Evolutionary conservation across 2,113 vertebrate species (phyloP).

Genomic region (Arizona elegans): DNA sequence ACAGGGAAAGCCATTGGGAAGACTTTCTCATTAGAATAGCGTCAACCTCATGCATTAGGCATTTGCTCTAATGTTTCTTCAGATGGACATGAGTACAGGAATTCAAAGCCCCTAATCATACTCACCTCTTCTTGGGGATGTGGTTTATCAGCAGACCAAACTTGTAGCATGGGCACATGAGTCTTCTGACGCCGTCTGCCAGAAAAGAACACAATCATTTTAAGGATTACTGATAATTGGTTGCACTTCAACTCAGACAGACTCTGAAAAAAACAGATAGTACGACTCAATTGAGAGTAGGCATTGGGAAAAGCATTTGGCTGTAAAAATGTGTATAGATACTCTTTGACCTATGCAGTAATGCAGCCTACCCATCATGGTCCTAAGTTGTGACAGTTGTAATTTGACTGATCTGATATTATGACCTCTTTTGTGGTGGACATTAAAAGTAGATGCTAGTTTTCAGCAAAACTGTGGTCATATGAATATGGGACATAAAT

Average conservation of each 20-base stretch:
- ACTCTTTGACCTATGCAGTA: too few species aligned
- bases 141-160: conserved; percentile 95
- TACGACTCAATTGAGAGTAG: background rate
- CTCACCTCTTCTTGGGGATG: conserved; percentile 95
- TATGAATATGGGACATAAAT: background rate
- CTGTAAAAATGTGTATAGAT: background rate
- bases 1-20: background rate
- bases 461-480: background rate
- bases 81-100: background rate
- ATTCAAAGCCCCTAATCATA: conserved; percentile 8
- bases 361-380: too few species aligned
- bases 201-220: conserved; percentile 16
- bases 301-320: background rate
- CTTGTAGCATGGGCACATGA: conserved; percentile 91
- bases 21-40: background rate
- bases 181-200: conserved; percentile 87
- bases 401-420: background rate
- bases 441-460: background rate
- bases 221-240: background rate
- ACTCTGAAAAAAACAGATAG: background rate
- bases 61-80: background rate
- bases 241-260: background rate
- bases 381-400: too few species aligned
- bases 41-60: background rate
- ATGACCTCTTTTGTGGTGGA: background rate